Base-by-base conservation (phyloP, 2,888 invertebrate genomes). In the Melanotus villosus region DNA sequence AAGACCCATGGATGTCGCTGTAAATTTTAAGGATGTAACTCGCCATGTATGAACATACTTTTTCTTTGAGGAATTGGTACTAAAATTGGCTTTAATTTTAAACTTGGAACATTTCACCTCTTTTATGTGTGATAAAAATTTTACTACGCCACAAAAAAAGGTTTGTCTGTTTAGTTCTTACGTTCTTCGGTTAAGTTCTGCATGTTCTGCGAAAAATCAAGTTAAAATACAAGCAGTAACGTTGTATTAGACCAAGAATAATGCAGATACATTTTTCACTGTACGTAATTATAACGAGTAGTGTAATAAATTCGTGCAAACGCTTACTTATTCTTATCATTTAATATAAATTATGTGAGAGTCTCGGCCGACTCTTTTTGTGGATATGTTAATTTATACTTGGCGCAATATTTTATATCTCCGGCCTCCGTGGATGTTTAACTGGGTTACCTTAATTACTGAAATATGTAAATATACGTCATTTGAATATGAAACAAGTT, bases 391-490 rank as follows among this genome's bases (percentile, higher is more conserved):
- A 80, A 80, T 80, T 76, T 79, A 77, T 74, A 72, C 75, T 73
- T 74, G 75, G 73, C 69, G 76, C 78, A 76, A 77, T 78, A 80
- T 80, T 80, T 80, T 80, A 79, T 74, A 76, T 78, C 74, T 71
- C 72, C 64, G 71, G 65, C 45, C 64, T 59, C 56, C 52, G 63
- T 64, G 65, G 43, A 60, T 65, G 72, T 73, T 72, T 73, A 72
- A 65, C 73, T 72, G 74, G 79, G 77, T 77, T 78, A 81, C 78
- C 82, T 82, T 82, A 83, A 83, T 82, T 82, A 83, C 82, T 77
- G 76, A 78, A 82, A 81, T 82, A 83, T 83, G 83, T 80, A 83
- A 83, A 82, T 81, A 80, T 72, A 75, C 77, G 75, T 78, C 77
- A 80, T 80, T 81, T 80, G 81, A 83, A 82, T 82, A 80, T 80